Percentiles rank a stretch among this genome's conserved stretches.
phyloP scores from a whole-genome alignment of 2,888 invertebrate species.

The Helicoverpa assulta region DNA sequence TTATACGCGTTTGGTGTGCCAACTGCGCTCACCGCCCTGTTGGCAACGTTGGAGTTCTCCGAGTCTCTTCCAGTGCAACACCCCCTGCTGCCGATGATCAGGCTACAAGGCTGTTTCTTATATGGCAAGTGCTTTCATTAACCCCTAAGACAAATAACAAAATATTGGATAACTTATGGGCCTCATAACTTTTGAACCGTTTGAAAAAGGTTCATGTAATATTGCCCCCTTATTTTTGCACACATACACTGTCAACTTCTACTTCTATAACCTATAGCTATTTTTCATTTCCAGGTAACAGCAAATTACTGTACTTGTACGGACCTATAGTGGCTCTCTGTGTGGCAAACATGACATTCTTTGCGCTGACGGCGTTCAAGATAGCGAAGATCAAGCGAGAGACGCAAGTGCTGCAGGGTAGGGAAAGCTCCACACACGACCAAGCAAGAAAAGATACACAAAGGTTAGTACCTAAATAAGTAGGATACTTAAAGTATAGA shows the following conservation, averaged over 20 bases:
- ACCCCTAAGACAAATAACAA: no score
- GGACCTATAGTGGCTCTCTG: conserved; percentile 81
- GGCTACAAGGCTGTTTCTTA: conserved; percentile 80
- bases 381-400: conserved; percentile 81
- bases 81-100: conserved; percentile 74
- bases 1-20: conserved; percentile 83
- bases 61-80: conserved; percentile 68
- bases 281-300: conserved; percentile 72
- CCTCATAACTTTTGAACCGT: no score
- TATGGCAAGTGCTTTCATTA: conserved; percentile 64
- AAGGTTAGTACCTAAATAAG: conserved; percentile 68
- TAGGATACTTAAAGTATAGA: no score
- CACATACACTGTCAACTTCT: neutral
- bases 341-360: conserved; percentile 80
- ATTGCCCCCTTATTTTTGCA: neutral
- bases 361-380: conserved; percentile 80
- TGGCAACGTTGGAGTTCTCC: conserved; percentile 79
- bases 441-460: conserved; percentile 80
- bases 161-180: no score
- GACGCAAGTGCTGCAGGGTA: conserved; percentile 79
- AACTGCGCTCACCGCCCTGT: conserved; percentile 73
- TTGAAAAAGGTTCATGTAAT: no score
- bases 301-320: conserved; percentile 82
- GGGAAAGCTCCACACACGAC: conserved; percentile 81
- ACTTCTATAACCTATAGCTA: no score